Base-by-base conservation (phyloP, 2,797 vertebrate genomes). In the Tangara arthus region DNA sequence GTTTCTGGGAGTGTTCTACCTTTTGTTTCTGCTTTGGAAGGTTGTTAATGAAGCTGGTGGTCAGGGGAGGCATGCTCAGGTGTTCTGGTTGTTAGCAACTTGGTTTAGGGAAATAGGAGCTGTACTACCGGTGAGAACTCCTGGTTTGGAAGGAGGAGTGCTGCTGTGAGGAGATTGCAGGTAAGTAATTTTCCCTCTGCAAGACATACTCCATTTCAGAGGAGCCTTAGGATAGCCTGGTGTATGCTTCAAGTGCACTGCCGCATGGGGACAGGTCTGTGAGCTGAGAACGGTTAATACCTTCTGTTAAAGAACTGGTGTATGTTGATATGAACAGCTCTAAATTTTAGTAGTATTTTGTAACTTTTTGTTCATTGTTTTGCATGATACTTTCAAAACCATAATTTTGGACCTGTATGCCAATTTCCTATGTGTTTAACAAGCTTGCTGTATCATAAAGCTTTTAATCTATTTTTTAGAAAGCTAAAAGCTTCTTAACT, bases 331-430 rank as follows among this genome's bases (percentile, higher is more conserved):
- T 89, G 55, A 95, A 93, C 85, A 90, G 81, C 95, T 95, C 92
- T 92, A 83, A 97, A 94, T 47, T 52, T 93, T 94, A 86, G 32
- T 95, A 81, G 79, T 97, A 97, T 93, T 97, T 83, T 97, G 94
- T 98, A 97, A 97, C 96, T 97, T 97, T 97, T 96, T 84, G 93
- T 97, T 97, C 97, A 92, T 97, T 98, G 95, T 98, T 98, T 98
- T 98, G 98, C 98, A 98, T 98, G 98, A 91, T 98, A 97, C 94
- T 98, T 95, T 94, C 96, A 95, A 97, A 98, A 96, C 96, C 98
- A 98, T 97, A 97, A 97, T 97, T 98, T 98, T 97, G 94, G 94
- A 97, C 94, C 96, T 96, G 96, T 98, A 97, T 98, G 97, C 98
- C 95, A 97, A 66, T 98, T 97, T 98, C 93, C 89, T 98, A 23